Evolutionary conservation across 2,797 vertebrate genomes (phyloP).

Genomic region (Masticophis lateralis): DNA sequence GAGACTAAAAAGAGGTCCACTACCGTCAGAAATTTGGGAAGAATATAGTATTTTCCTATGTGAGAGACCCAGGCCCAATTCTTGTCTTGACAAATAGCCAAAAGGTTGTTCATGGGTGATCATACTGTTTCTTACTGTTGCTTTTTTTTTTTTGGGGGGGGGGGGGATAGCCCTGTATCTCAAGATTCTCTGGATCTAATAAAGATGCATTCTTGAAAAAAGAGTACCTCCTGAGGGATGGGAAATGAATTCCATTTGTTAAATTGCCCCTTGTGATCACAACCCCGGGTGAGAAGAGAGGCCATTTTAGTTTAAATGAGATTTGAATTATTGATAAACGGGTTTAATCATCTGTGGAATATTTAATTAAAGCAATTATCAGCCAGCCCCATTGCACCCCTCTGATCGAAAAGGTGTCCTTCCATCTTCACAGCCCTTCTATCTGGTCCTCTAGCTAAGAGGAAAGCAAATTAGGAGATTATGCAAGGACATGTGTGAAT

Average conservation of each 20-base stretch:
- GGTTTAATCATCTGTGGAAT: not conserved
- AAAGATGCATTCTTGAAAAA: not conserved
- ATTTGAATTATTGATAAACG: not conserved
- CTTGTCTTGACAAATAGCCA: too few species aligned
- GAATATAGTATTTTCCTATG: too few species aligned
- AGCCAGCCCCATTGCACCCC: rapidly evolving
- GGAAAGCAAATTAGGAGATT: not conserved
- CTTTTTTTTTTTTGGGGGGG: too few species aligned
- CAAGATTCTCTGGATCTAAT: not conserved
- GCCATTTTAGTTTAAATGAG: not conserved
- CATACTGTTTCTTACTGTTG: not conserved
- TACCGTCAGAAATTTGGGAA: not conserved
- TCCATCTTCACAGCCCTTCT: not conserved
- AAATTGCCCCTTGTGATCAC: not conserved
- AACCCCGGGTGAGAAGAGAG: not conserved
- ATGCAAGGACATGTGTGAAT: not conserved
- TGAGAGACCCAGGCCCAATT: not conserved
- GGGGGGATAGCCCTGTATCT: not conserved
- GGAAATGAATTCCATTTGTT: not conserved
- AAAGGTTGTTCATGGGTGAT: not conserved
- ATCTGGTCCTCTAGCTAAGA: not conserved
- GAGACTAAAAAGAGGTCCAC: too few species aligned
- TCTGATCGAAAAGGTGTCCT: not conserved
- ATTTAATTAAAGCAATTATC: constrained; percentile 23
- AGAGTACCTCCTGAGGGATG: not conserved